phyloP scores from a whole-genome alignment of 2,888 invertebrate species.

The Pachymerium ferrugineum region DNA sequence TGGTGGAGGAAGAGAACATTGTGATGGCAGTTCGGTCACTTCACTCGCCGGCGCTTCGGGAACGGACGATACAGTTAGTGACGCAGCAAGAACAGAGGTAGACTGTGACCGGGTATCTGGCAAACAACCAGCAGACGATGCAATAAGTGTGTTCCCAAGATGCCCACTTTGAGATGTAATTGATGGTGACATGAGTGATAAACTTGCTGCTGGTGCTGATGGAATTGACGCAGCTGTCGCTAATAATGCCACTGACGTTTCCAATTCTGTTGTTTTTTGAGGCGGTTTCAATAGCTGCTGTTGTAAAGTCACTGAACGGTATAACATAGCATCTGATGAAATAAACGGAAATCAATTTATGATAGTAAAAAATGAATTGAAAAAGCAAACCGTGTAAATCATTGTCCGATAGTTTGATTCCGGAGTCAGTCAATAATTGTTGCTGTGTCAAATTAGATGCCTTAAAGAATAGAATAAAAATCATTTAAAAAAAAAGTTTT shows the following conservation, averaged over 20 bases:
- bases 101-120: not conserved
- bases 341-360: too few species aligned
- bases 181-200: not conserved
- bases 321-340: not conserved
- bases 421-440: not conserved
- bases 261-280: not conserved
- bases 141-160: not conserved
- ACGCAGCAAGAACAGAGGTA: not conserved
- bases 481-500: not conserved
- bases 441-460: not conserved
- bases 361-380: not conserved
- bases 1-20: constrained; percentile 1
- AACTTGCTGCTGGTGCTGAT: not conserved
- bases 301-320: constrained; percentile 18
- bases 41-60: not conserved
- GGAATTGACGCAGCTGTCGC: not conserved
- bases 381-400: not conserved
- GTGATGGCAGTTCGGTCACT: not conserved
- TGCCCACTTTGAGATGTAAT: not conserved
- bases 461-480: not conserved
- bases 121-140: not conserved
- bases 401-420: not conserved
- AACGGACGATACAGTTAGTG: not conserved
- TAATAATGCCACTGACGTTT: not conserved
- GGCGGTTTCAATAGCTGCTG: not conserved